Base-by-base conservation (phyloP, 53 echinoderm and acorn worm species). In the Echinometra lucunter region DNA sequence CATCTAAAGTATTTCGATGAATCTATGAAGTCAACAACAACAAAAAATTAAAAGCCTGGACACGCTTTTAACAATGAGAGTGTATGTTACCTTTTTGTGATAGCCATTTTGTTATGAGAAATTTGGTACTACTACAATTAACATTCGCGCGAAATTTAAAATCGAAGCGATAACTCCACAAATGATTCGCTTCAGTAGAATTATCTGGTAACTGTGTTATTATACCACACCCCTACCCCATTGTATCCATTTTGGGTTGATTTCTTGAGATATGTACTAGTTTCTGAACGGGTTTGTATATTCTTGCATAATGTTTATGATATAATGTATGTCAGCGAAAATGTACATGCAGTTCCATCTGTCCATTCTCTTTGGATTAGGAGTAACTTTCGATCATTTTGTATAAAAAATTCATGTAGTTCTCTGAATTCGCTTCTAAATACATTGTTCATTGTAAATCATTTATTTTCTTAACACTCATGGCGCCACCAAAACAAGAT, bases 361-460 rank as follows among this genome's bases (percentile, higher is more conserved):
- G n/a, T n/a, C n/a, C n/a, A n/a, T n/a, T n/a, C 63, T 63, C 63
- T 72, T 35, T 72, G 35, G 72, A 63, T 63, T 63, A 23, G 21
- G 63, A 21, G 13, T 78, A 78, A 78, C 23, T 72, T 72, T 34
- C 32, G 19, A 88, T 57, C 4, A 63, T 63, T 55, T 7, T 53
- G 49, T 47, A 28, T 55, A 55, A 56, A 17, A 88, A 88, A n/a
- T n/a, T n/a, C n/a, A n/a, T n/a, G n/a, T 32, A 88, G 32, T 28
- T n/a, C 25, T 88, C 30, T 88, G 17, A 55, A 40, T 34, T 58
- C 58, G 91, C 66, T 58, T 57, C 49, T 88, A 47, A n/a, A 47
- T 47, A 35, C 57, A 18, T 57, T 53, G 88, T 88, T 55, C 53
- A 34, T 88, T 57, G 88, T 57, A 88, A 78, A 78, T 78, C 78